Base-by-base conservation (phyloP, 2,113 vertebrate genomes). In the Dipodomys stephensi region DNA sequence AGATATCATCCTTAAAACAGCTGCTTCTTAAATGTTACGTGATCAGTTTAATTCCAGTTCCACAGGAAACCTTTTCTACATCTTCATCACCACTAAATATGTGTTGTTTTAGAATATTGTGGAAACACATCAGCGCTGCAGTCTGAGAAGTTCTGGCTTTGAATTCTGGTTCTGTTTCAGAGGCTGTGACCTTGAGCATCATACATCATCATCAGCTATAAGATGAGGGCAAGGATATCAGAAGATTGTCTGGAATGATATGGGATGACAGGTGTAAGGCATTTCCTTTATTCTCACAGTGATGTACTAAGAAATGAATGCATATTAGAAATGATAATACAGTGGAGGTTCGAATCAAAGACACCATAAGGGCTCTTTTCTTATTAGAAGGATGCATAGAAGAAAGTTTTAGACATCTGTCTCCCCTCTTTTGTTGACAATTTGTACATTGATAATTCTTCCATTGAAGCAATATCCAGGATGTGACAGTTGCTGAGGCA, bases 211-310 rank as follows among this genome's bases (percentile, higher is more conserved):
- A 25, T 64, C 28, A 28, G 57, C 23, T 67, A 13, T 90, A 87
- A 90, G 83, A 60, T 49, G 64, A 8, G 65, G 8, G 2, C 76
- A 23, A 73, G 44, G 49, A 71, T 27, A 69, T 35, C 8, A 72
- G 20, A 67, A 19, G 76, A 68, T 44, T 92, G 49, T 49, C 67
- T 79, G 28, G 67, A 27, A 67, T 32, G 23, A 30, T 7, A 32
- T 57, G 22, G 53, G 27, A 44, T 65, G 44, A n/a, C 20, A 35
- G 44, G 57, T 60, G 0, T 74, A 32, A 91, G 46, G 11, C 22
- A 64, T 91, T 85, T 73, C 30, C 46, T 95, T 88, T 68, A 76
- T 71, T 93, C 79, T 88, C 35, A 84, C 39, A 65, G 60, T 64
- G 46, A 44, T 18, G 60, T 83, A 78, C 19, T 81, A 76, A 71